These are phyloP conservation scores for Drosophila multiciliata DNA, from an alignment of 2,888 invertebrate genomes.

Conservation along the genomic window DNA sequence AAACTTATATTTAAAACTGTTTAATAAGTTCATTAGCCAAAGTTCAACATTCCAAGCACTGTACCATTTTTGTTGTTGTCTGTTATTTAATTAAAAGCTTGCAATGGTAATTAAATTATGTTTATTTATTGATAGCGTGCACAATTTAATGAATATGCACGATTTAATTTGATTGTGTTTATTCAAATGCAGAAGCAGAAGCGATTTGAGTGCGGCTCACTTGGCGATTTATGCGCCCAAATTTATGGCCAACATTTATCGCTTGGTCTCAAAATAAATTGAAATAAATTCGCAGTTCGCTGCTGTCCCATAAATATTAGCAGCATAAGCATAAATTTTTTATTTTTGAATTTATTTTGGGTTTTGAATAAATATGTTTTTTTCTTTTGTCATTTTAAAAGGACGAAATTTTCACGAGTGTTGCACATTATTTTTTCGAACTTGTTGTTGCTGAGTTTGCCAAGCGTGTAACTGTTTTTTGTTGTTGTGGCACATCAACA, in stretches of 20 bases:
- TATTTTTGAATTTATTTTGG: slow-evolving; percentile 15
- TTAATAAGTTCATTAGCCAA: not conserved
- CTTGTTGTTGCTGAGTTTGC: slow-evolving; percentile 41
- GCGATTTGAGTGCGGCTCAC: slow-evolving; percentile 35
- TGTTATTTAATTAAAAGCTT: slow-evolving; percentile 6
- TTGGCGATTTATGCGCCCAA: slow-evolving; percentile 60
- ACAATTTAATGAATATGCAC: slow-evolving; percentile 44
- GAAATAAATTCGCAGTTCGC: slow-evolving; percentile 58
- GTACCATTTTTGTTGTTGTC: not conserved
- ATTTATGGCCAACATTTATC: slow-evolving; percentile 75
- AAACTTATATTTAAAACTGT: not conserved
- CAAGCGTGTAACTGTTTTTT: slow-evolving; percentile 70
- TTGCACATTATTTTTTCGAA: slow-evolving; percentile 63
- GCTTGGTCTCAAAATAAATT: slow-evolving; percentile 59
- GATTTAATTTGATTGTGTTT: slow-evolving; percentile 23
- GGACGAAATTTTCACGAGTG: slow-evolving; percentile 78
- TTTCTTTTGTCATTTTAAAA: slow-evolving; percentile 38
- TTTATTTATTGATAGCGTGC: slow-evolving; percentile 17
- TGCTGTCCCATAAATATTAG: slow-evolving; percentile 69
- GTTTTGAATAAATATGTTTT: slow-evolving; percentile 6
- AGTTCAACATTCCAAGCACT: not conserved
- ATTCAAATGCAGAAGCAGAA: slow-evolving; percentile 20
- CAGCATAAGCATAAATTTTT: slow-evolving; percentile 70
- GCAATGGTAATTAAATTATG: slow-evolving; percentile 21
- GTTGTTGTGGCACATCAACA: slow-evolving; percentile 41